A percentile compares a stretch with the other conserved stretches of the same genome.
Conservation (phyloP, 2,888 invertebrate species). For the Thecophora atra region DNA sequence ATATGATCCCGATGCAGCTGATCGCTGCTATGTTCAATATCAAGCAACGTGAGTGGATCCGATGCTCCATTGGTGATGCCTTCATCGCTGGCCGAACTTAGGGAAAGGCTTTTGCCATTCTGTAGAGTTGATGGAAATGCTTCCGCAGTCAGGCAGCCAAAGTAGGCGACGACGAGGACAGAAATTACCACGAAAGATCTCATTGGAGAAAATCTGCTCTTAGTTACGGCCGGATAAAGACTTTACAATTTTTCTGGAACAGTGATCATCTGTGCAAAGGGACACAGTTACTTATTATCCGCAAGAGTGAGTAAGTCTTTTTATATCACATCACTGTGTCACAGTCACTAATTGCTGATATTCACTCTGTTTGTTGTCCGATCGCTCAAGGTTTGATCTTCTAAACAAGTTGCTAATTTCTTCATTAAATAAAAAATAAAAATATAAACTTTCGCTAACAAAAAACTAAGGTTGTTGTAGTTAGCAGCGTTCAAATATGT, state of each 20-base stretch:
- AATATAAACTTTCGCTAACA: no score
- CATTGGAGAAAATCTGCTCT: not conserved
- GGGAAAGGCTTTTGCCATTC: not conserved
- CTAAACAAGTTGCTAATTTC: conserved; percentile 1
- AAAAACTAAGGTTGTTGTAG: no score
- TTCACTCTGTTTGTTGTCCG: not conserved
- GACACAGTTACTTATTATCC: conserved; percentile 15
- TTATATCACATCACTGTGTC: conserved; percentile 39
- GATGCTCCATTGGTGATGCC: no score
- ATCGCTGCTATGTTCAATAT: conserved; percentile 45
- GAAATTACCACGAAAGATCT: conserved; percentile 41
- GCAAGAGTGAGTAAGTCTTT: conserved; percentile 41
- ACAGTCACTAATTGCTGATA: not conserved
- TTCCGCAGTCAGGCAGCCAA: conserved; percentile 23
- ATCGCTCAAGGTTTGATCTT: not conserved
- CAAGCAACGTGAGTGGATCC: conserved; percentile 50
- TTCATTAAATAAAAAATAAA: not conserved
- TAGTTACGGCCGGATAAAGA: not conserved
- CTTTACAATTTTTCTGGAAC: not conserved
- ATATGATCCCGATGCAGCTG: conserved; percentile 30
- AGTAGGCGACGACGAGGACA: conserved; percentile 41
- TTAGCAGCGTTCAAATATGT: no score
- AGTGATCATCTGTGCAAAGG: not conserved
- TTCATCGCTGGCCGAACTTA: not conserved
- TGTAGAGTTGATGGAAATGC: conserved; percentile 30